Percentiles rank a stretch among this genome's conserved stretches.
Evolutionary conservation across 2,797 vertebrate genomes (phyloP).

Genomic region (Melanotaenia maccullochi): DNA sequence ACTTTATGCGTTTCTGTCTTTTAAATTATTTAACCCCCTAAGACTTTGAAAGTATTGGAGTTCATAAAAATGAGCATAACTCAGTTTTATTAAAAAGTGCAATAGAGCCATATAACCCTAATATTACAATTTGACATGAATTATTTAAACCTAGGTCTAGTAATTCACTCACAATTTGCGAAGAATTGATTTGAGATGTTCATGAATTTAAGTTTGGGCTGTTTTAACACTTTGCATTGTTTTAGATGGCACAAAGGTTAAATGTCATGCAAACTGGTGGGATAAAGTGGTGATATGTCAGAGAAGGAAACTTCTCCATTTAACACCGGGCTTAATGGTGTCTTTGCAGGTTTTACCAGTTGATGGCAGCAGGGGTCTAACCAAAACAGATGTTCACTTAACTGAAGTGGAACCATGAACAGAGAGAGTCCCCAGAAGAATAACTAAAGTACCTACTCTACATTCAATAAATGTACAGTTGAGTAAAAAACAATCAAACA

Average conservation of each 20-base stretch:
- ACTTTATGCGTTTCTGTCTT: conserved; percentile 31
- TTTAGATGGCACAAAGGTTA: conserved; percentile 40
- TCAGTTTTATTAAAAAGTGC: conserved; percentile 65
- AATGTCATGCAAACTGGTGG: conserved; percentile 29
- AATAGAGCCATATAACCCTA: conserved; percentile 53
- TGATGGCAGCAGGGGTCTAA: conserved; percentile 75
- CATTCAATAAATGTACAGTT: not conserved
- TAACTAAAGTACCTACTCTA: not conserved
- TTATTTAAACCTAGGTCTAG: conserved; percentile 57
- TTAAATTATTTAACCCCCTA: conserved; percentile 58
- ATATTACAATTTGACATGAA: conserved; percentile 50
- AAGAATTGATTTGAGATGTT: conserved; percentile 35
- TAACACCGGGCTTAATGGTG: conserved; percentile 15
- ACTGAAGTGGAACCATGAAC: not conserved
- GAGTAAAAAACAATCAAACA: too few species aligned
- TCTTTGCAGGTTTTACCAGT: conserved; percentile 61
- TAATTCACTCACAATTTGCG: conserved; percentile 57
- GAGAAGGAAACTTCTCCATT: conserved; percentile 18
- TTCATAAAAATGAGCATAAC: conserved; percentile 49
- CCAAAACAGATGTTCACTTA: not conserved
- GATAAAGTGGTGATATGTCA: conserved; percentile 28
- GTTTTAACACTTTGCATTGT: conserved; percentile 33
- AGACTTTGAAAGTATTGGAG: conserved; percentile 53
- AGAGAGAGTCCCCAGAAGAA: not conserved
- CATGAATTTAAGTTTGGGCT: conserved; percentile 32